Evolutionary conservation across 2,113 vertebrate genomes (phyloP).

Genomic region (Scophthalmus maximus): DNA sequence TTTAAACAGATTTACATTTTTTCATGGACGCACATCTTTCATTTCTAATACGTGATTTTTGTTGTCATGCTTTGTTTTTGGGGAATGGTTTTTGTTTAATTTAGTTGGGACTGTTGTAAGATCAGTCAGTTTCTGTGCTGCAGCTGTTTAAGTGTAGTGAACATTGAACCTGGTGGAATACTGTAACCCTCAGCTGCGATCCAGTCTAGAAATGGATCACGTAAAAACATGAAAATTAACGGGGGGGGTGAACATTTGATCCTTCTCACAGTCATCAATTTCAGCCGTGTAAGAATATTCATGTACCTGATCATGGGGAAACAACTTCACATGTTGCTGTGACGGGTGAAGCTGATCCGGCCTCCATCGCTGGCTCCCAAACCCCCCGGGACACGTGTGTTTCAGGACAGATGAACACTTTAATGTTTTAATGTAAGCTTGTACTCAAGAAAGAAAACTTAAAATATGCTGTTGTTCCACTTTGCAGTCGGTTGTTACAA

Average conservation of each 20-base stretch:
- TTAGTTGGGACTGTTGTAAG: too few species aligned
- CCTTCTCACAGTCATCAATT: neutral
- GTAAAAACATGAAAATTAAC: neutral
- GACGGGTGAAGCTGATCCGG: neutral
- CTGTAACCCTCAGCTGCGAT: neutral
- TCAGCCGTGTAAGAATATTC: neutral
- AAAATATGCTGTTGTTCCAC: conserved; percentile 54
- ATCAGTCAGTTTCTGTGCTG: neutral
- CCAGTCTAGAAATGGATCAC: neutral
- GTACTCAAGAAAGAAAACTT: conserved; percentile 19
- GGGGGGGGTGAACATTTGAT: neutral
- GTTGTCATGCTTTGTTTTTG: neutral
- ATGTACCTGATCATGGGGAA: neutral
- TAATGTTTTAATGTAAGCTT: conserved; percentile 69
- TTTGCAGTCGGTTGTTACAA: conserved; percentile 62
- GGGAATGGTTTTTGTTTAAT: neutral
- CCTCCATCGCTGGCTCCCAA: too few species aligned
- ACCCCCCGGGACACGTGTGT: too few species aligned
- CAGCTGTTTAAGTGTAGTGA: neutral
- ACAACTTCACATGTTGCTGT: neutral
- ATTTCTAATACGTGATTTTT: neutral
- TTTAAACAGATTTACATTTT: too few species aligned
- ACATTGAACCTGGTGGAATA: neutral
- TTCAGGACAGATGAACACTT: conserved; percentile 64
- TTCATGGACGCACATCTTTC: neutral